Percentiles rank a stretch among this genome's conserved stretches.
Evolutionary conservation across 2,113 vertebrate species (phyloP).

Genomic region (Budorcas taxicolor): DNA sequence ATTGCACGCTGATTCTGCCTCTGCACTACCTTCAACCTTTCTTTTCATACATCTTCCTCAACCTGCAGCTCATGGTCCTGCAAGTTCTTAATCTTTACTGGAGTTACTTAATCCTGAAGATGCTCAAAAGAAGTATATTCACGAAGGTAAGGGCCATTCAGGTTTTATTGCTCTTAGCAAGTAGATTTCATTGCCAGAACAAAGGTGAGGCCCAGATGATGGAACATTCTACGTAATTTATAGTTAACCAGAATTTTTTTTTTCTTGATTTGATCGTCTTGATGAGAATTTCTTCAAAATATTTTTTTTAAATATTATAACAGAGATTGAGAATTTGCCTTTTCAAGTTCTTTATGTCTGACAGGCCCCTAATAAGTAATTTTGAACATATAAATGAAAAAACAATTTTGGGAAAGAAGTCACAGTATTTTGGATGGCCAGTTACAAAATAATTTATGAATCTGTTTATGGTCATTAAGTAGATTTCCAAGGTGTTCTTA

Average conservation of each 20-base stretch:
- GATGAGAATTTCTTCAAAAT: background rate
- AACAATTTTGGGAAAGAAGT: background rate
- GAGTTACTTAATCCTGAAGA: conserved; percentile 89
- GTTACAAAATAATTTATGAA: background rate
- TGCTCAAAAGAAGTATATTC: conserved; percentile 89
- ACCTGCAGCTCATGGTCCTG: conserved; percentile 85
- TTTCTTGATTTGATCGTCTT: background rate
- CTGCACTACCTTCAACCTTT: conserved; percentile 84
- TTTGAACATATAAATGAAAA: conserved; percentile 12
- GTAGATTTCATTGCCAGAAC: background rate
- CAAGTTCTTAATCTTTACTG: conserved; percentile 93
- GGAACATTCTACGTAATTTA: background rate
- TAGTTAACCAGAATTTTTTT: background rate
- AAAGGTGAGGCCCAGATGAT: background rate
- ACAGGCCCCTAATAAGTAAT: background rate
- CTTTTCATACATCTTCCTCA: conserved; percentile 93
- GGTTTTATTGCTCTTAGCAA: background rate
- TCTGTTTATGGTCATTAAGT: background rate
- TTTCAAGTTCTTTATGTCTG: background rate
- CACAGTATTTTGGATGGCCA: background rate
- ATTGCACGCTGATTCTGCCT: conserved; percentile 88
- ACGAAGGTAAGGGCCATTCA: conserved; percentile 82
- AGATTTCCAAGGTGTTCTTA: background rate
- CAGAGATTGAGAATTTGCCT: background rate
- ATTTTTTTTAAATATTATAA: background rate